A percentile compares a stretch with the other conserved stretches of the same genome.
phyloP scores from a whole-genome alignment of 1,140 invertebrate species.

The Lasioglossum albipes region DNA sequence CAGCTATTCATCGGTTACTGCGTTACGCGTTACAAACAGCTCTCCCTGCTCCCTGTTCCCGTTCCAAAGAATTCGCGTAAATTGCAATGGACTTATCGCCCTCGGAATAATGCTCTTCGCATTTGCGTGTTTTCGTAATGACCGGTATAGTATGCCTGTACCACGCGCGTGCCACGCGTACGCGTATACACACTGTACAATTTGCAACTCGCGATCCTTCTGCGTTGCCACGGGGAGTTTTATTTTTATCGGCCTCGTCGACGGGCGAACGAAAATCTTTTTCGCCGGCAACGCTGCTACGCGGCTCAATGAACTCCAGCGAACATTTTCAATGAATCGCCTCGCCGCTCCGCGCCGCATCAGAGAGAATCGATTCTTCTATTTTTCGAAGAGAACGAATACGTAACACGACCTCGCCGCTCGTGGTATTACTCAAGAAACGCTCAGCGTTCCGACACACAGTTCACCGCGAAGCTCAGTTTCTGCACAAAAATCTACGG shows the following conservation, averaged over 20 bases:
- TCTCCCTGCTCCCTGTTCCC: background rate
- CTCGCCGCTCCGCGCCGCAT: background rate
- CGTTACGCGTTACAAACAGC: background rate
- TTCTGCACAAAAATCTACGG: too few relatives aligned
- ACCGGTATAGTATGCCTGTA: too few relatives aligned
- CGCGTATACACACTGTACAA: too few relatives aligned
- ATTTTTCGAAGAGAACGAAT: background rate
- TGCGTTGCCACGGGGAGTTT: background rate
- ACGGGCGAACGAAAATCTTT: background rate
- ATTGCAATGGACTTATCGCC: too few relatives aligned
- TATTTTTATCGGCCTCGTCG: conserved; percentile 43
- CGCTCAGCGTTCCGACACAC: too few relatives aligned
- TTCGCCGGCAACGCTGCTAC: too few relatives aligned
- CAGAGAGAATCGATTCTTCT: background rate
- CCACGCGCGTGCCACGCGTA: too few relatives aligned
- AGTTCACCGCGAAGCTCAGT: background rate
- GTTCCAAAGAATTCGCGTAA: background rate
- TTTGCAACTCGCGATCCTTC: background rate
- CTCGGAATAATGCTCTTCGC: background rate
- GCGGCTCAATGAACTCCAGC: too few relatives aligned
- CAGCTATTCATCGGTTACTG: background rate
- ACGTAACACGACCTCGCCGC: background rate
- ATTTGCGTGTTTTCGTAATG: too few relatives aligned
- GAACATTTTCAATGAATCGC: too few relatives aligned
- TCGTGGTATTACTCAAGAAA: background rate